Conservation (phyloP, 2,797 vertebrate species). For the Schizothorax lantsangensis region DNA sequence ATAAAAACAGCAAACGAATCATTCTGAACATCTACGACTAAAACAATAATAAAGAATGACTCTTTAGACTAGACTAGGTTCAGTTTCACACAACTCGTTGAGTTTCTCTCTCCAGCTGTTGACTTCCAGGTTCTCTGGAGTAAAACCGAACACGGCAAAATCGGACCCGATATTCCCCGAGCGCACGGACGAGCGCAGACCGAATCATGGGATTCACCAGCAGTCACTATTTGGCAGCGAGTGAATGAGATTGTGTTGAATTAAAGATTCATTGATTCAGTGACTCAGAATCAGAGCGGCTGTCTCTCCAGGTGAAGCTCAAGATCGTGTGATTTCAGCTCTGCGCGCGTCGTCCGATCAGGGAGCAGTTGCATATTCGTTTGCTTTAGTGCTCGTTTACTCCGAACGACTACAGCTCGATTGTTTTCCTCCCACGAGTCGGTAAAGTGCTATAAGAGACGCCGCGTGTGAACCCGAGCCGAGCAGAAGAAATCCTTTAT, state of each 20-base stretch:
- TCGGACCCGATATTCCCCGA: neutral
- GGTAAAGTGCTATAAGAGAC: constrained; percentile 81
- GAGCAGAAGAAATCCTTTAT: constrained; percentile 3
- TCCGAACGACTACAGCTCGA: constrained; percentile 65
- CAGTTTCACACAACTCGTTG: neutral
- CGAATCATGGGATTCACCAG: neutral
- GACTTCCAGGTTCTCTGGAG: neutral
- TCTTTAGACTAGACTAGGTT: neutral
- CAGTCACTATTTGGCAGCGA: constrained; percentile 35
- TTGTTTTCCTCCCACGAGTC: constrained; percentile 69
- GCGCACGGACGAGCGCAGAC: neutral
- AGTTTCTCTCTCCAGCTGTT: neutral
- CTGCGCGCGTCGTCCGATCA: constrained; percentile 57
- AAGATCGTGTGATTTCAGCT: constrained; percentile 34
- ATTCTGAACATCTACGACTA: neutral
- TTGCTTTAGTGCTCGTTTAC: constrained; percentile 4
- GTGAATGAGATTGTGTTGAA: neutral
- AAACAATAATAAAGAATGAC: neutral
- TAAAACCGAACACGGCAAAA: constrained; percentile 4
- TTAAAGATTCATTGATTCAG: neutral
- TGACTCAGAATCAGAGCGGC: neutral
- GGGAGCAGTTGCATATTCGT: constrained; percentile 74
- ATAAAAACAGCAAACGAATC: neutral
- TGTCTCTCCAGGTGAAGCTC: neutral
- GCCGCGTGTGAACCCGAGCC: constrained; percentile 41